phyloP scores from a whole-genome alignment of 1,140 invertebrate species.

The Plodia interpunctella region DNA sequence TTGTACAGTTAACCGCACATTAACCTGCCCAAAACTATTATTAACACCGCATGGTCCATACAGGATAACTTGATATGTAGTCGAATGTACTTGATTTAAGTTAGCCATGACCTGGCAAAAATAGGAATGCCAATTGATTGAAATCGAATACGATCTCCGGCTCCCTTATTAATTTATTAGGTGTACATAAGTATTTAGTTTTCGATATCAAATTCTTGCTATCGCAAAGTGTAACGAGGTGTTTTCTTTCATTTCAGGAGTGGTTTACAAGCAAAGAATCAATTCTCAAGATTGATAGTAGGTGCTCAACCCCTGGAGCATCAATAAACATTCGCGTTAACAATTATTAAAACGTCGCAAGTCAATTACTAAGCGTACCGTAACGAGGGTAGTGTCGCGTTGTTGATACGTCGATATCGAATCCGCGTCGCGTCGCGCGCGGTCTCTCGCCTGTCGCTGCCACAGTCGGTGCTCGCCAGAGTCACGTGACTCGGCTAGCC shows the following conservation, averaged over 20 bases:
- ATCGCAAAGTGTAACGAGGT: constrained; percentile 14
- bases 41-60: too few relatives aligned
- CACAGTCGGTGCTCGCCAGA: constrained; percentile 67
- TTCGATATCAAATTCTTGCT: too few relatives aligned
- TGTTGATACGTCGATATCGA: constrained; percentile 42
- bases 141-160: constrained; percentile 23
- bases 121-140: too few relatives aligned
- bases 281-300: constrained; percentile 49
- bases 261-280: constrained; percentile 53
- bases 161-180: constrained; percentile 23
- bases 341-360: constrained; percentile 28
- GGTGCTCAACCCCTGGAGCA: constrained; percentile 46
- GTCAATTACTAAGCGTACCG: constrained; percentile 37
- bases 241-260: constrained; percentile 59
- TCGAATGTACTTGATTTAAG: too few relatives aligned
- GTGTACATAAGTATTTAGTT: neutral
- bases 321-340: constrained; percentile 41
- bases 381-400: constrained; percentile 47
- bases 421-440: constrained; percentile 44
- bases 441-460: constrained; percentile 51
- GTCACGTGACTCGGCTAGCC: constrained; percentile 69
- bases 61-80: too few relatives aligned
- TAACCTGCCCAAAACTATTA: too few relatives aligned
- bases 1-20: too few relatives aligned
- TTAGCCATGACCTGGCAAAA: too few relatives aligned